Conservation (phyloP, 1,140 invertebrate species). For the Frieseomelitta varia region DNA sequence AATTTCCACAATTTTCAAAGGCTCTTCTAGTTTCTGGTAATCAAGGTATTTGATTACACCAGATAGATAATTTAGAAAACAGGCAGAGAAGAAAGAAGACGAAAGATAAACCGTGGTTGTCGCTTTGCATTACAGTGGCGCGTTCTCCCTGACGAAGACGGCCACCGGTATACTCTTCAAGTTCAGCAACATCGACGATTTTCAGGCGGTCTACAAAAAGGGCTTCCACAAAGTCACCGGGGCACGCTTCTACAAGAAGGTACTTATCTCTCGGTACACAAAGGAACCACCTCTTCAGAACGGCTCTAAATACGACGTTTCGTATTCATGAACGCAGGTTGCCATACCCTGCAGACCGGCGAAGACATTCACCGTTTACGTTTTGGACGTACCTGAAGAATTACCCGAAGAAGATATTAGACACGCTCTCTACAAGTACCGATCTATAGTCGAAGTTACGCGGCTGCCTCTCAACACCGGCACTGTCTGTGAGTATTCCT, state of each 20-base stretch:
- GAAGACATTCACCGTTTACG: constrained; percentile 91
- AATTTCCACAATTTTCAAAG: too few relatives aligned
- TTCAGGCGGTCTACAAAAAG: constrained; percentile 92
- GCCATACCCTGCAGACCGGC: constrained; percentile 91
- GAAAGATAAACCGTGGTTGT: constrained; percentile 20
- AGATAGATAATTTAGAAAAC: not conserved
- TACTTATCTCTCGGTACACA: constrained; percentile 75
- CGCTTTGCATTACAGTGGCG: constrained; percentile 83
- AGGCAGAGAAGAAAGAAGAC: too few relatives aligned
- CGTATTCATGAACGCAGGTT: constrained; percentile 82
- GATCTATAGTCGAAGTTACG: constrained; percentile 89
- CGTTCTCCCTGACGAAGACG: constrained; percentile 92
- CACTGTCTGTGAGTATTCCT: constrained; percentile 75
- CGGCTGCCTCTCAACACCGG: constrained; percentile 83
- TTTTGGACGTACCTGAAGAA: constrained; percentile 91
- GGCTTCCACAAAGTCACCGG: constrained; percentile 92
- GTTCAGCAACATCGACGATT: constrained; percentile 92
- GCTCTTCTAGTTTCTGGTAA: too few relatives aligned
- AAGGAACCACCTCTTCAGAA: constrained; percentile 64
- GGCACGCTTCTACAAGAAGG: constrained; percentile 90
- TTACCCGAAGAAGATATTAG: constrained; percentile 91
- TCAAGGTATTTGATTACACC: not conserved
- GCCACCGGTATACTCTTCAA: constrained; percentile 94
- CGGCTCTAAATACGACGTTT: constrained; percentile 48
- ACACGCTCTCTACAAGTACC: constrained; percentile 90